These are phyloP conservation scores for Drepana arcuata DNA, from an alignment of 1,140 invertebrate genomes.

Conservation along the genomic window DNA sequence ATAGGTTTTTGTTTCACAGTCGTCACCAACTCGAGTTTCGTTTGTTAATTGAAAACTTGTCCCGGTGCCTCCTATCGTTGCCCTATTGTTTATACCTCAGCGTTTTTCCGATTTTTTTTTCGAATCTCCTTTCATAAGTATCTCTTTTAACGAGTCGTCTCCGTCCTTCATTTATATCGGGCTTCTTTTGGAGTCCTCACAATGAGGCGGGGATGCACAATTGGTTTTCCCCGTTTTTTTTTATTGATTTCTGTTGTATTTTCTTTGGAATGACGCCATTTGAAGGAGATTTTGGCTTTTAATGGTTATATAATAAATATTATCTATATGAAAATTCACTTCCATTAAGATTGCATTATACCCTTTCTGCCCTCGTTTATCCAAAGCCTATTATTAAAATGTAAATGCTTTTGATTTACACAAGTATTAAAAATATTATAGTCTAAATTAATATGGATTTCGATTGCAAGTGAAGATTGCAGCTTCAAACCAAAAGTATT, in stretches of 20 bases:
- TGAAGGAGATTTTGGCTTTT: conserved; percentile 13
- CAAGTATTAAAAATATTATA: too few relatives aligned
- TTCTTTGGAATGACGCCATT: conserved; percentile 19
- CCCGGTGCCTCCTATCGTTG: conserved; percentile 12
- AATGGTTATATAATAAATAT: conserved; percentile 10
- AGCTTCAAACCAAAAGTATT: too few relatives aligned
- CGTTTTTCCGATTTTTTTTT: conserved; percentile 19
- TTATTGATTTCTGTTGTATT: conserved; percentile 23
- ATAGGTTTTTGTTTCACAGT: conserved; percentile 7
- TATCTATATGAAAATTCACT: conserved; percentile 5
- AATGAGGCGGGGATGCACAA: conserved; percentile 23
- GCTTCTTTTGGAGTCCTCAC: conserved; percentile 26
- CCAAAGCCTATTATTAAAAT: not conserved
- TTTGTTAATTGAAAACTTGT: conserved; percentile 29
- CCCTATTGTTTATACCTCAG: conserved; percentile 22
- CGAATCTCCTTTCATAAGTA: conserved; percentile 24
- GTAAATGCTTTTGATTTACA: too few relatives aligned
- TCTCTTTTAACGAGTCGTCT: conserved; percentile 29
- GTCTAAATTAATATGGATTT: too few relatives aligned
- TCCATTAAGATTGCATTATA: conserved; percentile 1
- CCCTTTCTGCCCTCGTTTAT: conserved; percentile 2
- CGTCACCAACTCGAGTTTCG: conserved; percentile 13
- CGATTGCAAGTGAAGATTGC: too few relatives aligned
- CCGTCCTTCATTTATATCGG: conserved; percentile 23
- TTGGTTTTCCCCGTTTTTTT: conserved; percentile 26